phyloP scores from a whole-genome alignment of 2,888 invertebrate genomes.

The Dusona sp. region DNA sequence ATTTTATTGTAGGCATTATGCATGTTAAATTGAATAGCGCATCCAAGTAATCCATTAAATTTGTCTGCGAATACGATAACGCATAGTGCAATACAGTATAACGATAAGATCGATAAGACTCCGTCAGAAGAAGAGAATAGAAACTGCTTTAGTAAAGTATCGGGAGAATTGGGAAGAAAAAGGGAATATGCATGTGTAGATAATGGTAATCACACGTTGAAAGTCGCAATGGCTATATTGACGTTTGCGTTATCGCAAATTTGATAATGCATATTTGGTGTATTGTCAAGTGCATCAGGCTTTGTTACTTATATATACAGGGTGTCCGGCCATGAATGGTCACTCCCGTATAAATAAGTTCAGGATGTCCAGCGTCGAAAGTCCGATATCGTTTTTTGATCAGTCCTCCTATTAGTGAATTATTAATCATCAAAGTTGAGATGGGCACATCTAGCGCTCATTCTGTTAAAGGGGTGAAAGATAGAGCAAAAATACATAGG shows the following conservation, averaged over 20 bases:
- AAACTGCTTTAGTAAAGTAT: slow-evolving; percentile 30
- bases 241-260: slow-evolving; percentile 42
- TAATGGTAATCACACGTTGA: slow-evolving; percentile 49
- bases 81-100: slow-evolving; percentile 17
- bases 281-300: slow-evolving; percentile 59
- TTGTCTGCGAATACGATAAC: slow-evolving; percentile 24
- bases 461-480: neutral
- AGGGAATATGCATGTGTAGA: slow-evolving; percentile 43
- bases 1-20: slow-evolving; percentile 20
- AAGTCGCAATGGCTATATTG: slow-evolving; percentile 35
- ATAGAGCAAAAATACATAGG: neutral
- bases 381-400: neutral
- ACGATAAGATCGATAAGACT: slow-evolving; percentile 62
- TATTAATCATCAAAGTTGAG: neutral
- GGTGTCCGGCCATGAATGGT: neutral
- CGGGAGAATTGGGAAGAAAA: neutral
- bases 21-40: slow-evolving; percentile 3
- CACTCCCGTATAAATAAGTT: neutral
- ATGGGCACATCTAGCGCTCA: neutral
- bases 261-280: slow-evolving; percentile 59
- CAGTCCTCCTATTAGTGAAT: neutral
- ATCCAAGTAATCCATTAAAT: slow-evolving; percentile 57
- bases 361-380: neutral
- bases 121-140: slow-evolving; percentile 31
- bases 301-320: neutral